phyloP scores from a whole-genome alignment of 2,888 invertebrate species.

The Ichneumon xanthorius region DNA sequence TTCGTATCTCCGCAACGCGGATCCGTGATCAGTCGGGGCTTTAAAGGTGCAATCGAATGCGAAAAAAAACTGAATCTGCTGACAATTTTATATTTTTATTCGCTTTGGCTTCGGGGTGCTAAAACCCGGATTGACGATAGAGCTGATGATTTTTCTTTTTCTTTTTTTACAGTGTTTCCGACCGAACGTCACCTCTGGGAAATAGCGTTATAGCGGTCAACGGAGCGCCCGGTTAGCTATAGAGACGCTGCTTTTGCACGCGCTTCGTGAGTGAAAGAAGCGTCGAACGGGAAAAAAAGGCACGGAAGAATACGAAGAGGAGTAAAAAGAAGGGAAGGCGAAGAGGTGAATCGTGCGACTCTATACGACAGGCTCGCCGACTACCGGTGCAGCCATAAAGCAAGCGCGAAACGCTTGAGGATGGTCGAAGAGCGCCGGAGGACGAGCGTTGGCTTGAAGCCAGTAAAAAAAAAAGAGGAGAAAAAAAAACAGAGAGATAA shows the following conservation, averaged over 20 bases:
- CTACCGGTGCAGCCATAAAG: slow-evolving; percentile 60
- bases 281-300: slow-evolving; percentile 6
- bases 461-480: slow-evolving; percentile 73
- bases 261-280: slow-evolving; percentile 2
- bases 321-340: slow-evolving; percentile 5
- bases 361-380: slow-evolving; percentile 50
- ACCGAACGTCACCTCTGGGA: slow-evolving; percentile 1
- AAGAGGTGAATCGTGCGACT: slow-evolving; percentile 55
- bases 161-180: not conserved
- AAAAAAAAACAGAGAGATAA: slow-evolving; percentile 76
- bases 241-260: slow-evolving; percentile 23
- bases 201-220: slow-evolving; percentile 7
- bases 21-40: not conserved
- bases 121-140: not conserved
- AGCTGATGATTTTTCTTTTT: slow-evolving; percentile 1
- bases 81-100: not conserved
- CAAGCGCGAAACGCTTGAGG: slow-evolving; percentile 64
- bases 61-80: not conserved
- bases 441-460: slow-evolving; percentile 77
- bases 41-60: not conserved
- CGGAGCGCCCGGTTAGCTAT: not conserved
- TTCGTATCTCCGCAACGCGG: not conserved
- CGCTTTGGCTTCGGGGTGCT: not conserved
- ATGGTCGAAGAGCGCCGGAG: slow-evolving; percentile 44
- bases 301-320: slow-evolving; percentile 37